phyloP scores from a whole-genome alignment of 2,888 invertebrate genomes.

The Pristionchus entomophagus region DNA sequence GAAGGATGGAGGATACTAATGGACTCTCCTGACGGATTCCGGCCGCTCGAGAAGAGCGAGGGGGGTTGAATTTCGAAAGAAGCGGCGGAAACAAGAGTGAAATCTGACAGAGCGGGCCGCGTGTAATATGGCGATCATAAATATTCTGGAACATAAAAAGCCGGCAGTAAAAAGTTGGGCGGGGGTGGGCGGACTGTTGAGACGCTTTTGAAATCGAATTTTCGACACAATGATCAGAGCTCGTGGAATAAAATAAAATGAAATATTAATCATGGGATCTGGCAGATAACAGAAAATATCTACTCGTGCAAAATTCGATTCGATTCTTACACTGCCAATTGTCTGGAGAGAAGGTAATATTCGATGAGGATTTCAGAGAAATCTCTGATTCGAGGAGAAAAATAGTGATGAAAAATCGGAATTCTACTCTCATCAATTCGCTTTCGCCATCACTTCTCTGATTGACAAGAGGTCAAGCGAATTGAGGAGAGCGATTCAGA shows the following conservation, averaged over 20 bases:
- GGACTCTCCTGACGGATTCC: conserved; percentile 17
- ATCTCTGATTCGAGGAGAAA: too few species aligned
- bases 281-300: too few species aligned
- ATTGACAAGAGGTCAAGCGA: too few species aligned
- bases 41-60: not conserved
- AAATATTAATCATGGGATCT: too few species aligned
- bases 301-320: too few species aligned
- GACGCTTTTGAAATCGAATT: too few species aligned
- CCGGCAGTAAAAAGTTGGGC: not conserved
- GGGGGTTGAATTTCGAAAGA: conserved; percentile 7
- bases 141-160: conserved; percentile 37
- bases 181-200: not conserved
- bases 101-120: not conserved
- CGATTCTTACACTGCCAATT: not conserved
- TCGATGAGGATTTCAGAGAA: too few species aligned
- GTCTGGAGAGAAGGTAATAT: too few species aligned
- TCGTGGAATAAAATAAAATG: not conserved
- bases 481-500: not conserved
- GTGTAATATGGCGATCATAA: not conserved
- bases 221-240: too few species aligned
- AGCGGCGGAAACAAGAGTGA: not conserved
- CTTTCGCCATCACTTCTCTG: too few species aligned
- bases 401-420: too few species aligned
- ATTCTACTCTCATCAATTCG: too few species aligned
- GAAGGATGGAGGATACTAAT: conserved; percentile 3